phyloP scores from a whole-genome alignment of 1,140 invertebrate species.

The Leptinotarsa defecta region DNA sequence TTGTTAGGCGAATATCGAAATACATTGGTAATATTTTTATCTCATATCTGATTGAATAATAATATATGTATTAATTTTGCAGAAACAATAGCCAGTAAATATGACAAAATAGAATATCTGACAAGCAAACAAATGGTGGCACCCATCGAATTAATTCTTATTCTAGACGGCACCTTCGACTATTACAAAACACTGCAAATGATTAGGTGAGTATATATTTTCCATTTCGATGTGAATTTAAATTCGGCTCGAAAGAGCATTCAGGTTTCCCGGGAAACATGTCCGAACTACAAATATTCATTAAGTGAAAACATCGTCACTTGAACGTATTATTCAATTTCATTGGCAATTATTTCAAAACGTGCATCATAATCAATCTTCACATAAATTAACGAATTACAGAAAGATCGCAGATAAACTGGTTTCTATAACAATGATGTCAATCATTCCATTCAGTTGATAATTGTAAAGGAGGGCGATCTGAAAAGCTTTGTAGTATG shows the following conservation, averaged over 20 bases:
- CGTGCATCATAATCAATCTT: too few relatives aligned
- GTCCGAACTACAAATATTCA: neutral
- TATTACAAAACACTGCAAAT: conserved; percentile 42
- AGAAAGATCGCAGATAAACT: too few relatives aligned
- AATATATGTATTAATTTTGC: conserved; percentile 8
- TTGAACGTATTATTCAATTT: too few relatives aligned
- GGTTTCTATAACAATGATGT: too few relatives aligned
- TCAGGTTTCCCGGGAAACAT: neutral
- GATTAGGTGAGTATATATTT: conserved; percentile 42
- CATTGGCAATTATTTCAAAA: too few relatives aligned
- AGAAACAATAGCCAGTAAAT: conserved; percentile 33
- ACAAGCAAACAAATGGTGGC: conserved; percentile 30
- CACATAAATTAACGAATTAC: too few relatives aligned
- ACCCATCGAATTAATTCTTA: conserved; percentile 46
- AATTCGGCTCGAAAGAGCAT: neutral
- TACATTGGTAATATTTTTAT: neutral
- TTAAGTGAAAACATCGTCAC: neutral
- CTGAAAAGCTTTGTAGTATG: too few relatives aligned
- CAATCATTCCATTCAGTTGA: too few relatives aligned
- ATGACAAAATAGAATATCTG: conserved; percentile 41
- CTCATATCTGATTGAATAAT: too few relatives aligned
- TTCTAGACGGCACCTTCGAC: conserved; percentile 46
- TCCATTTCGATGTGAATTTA: neutral
- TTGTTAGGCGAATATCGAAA: too few relatives aligned
- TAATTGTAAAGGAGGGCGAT: too few relatives aligned